Evolutionary conservation across 2,113 vertebrate genomes (phyloP), one percentile per base, ranked within the genome.

Genomic region (Sinosuthora webbiana): DNA sequence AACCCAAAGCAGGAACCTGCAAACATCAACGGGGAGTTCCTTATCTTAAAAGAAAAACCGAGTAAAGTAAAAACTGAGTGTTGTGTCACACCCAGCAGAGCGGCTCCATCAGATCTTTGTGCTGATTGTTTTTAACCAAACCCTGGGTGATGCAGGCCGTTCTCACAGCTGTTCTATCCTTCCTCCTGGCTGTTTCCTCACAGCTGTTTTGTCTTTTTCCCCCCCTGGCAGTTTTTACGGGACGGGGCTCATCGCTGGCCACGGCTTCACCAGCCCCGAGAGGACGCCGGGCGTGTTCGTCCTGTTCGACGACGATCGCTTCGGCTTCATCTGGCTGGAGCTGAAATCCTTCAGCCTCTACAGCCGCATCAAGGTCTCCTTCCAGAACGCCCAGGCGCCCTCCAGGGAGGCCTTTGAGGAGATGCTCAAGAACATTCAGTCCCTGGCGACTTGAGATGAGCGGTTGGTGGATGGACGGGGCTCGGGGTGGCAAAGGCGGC

Each of bases 241-340:
- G 57, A 99, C 99, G 0, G 99, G 99, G 78, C 98, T 99, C 85
- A 99, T 99, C 2, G 99, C 99, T 0, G 99, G 99, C 49, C 99
- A 99, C 0, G 99, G 99, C 94, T 99, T 99, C 89, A 99, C 99
- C 75, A 99, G 99, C 95, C 99, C 99, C 0, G 99, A 99, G 97
- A 98, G 98, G 83, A 99, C 99, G 0, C 99, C 99, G 0, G 99
- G 99, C 0, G 98, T 99, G 59, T 99, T 99, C 30, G 98, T 99
- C 35, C 97, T 99, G 24, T 99, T 99, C 1, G 99, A 99, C 2
- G 98, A 99, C 8, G 98, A 99, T 74, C 99, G 98, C 49, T 99
- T 99, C 3, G 99, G 99, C 23, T 99, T 99, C 98, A 99, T 99
- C 97, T 99, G 99, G 99, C 97, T 99, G 95, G 99, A 99, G 97